phyloP scores from a whole-genome alignment of 2,888 invertebrate genomes.

The Acanthosepion pharaonis region DNA sequence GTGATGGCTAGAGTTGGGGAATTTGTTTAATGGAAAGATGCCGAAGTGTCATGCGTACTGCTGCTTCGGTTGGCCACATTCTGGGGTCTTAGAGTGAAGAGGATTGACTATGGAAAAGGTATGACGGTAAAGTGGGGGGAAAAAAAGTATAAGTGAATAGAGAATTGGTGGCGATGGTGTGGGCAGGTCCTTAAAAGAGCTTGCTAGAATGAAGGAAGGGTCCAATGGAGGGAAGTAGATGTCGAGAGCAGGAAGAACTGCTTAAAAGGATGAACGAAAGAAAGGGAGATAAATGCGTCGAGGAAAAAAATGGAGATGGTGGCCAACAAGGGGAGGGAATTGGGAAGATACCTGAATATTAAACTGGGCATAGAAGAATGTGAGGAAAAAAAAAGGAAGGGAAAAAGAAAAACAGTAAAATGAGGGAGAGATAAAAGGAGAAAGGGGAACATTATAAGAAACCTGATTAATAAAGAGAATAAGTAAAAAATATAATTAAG shows the following conservation, averaged over 20 bases:
- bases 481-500: too few relatives aligned
- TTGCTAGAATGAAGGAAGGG: background rate
- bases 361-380: background rate
- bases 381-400: background rate
- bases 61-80: background rate
- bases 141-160: background rate
- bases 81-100: background rate
- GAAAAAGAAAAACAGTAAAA: background rate
- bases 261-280: background rate
- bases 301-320: background rate
- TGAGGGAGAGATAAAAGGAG: background rate
- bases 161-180: background rate
- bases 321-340: background rate
- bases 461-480: too few relatives aligned
- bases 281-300: background rate
- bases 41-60: constrained; percentile 20
- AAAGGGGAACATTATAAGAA: background rate
- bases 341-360: background rate
- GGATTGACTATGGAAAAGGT: background rate
- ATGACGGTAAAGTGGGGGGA: background rate
- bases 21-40: constrained; percentile 33
- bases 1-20: constrained; percentile 1
- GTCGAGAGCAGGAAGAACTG: background rate
- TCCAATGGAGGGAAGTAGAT: background rate
- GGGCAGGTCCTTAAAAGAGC: background rate